Evolutionary conservation across 2,113 vertebrate species (phyloP).

Genomic region (Cryptoleucopteryx plumbea): DNA sequence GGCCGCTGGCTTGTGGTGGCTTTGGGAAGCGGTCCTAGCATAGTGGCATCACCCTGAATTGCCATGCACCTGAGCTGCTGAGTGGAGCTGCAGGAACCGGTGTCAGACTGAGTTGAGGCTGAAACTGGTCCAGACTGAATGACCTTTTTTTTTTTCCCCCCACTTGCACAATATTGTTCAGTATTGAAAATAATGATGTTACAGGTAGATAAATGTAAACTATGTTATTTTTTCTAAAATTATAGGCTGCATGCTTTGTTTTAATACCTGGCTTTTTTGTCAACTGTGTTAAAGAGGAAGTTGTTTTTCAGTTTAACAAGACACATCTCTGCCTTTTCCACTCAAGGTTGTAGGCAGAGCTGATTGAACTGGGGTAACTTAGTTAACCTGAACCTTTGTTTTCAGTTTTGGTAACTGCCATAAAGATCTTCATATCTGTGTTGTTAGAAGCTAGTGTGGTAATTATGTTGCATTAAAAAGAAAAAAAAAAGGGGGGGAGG

Average conservation of each 20-base stretch:
- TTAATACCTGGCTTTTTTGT: neutral
- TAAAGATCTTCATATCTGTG: neutral
- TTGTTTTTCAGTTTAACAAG: neutral
- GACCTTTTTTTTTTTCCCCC: too few relatives aligned
- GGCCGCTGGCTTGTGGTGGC: neutral
- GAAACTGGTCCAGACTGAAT: neutral
- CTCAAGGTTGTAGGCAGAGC: neutral
- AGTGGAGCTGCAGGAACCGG: neutral
- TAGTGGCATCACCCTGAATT: neutral
- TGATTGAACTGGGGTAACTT: accelerated
- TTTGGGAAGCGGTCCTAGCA: neutral
- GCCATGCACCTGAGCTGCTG: neutral
- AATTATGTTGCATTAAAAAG: neutral
- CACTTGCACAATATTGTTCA: neutral
- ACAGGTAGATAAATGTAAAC: neutral
- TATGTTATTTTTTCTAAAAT: neutral
- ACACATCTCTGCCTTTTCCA: neutral
- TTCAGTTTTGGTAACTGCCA: neutral
- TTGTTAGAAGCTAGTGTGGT: neutral
- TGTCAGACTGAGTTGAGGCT: neutral
- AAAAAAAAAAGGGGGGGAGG: neutral
- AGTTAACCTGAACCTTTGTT: neutral
- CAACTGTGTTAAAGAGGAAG: accelerated
- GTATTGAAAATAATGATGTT: neutral
- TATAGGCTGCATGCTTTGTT: neutral